These are phyloP conservation scores for Cynoglossus semilaevis DNA, from an alignment of 2,113 vertebrate species.

Conservation along the genomic window DNA sequence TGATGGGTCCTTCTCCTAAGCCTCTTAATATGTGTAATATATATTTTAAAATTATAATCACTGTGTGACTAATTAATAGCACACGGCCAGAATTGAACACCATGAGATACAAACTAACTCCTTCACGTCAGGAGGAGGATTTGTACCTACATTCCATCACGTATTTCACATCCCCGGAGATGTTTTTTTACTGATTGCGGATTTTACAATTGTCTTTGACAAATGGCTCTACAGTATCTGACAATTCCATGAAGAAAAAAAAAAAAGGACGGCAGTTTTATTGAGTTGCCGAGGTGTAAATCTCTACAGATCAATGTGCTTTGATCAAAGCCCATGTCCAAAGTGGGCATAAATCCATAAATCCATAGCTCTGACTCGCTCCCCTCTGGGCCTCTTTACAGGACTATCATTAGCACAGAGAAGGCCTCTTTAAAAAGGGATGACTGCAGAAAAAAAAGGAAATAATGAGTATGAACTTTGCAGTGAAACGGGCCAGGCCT, in stretches of 20 bases:
- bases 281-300: constrained; percentile 66
- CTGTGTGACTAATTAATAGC: too few relatives aligned
- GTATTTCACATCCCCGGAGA: constrained; percentile 5
- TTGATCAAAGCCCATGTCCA: constrained; percentile 73
- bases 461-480: constrained; percentile 73
- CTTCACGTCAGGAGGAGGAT: constrained; percentile 1
- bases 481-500: constrained; percentile 40
- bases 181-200: constrained; percentile 38
- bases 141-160: constrained; percentile 33
- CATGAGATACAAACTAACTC: not conserved
- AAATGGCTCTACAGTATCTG: constrained; percentile 58
- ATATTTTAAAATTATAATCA: too few relatives aligned
- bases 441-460: constrained; percentile 56
- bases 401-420: constrained; percentile 68
- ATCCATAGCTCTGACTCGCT: constrained; percentile 65
- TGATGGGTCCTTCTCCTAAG: too few relatives aligned
- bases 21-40: too few relatives aligned
- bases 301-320: constrained; percentile 71
- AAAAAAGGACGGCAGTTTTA: constrained; percentile 52
- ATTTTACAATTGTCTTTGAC: constrained; percentile 58
- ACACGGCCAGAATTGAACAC: not conserved
- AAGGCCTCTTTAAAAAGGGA: constrained; percentile 65
- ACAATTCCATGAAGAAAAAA: constrained; percentile 45
- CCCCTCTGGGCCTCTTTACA: constrained; percentile 61
- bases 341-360: constrained; percentile 67